These are phyloP conservation scores for Elegia similella DNA, from an alignment of 2,888 invertebrate species.

Conservation along the genomic window DNA sequence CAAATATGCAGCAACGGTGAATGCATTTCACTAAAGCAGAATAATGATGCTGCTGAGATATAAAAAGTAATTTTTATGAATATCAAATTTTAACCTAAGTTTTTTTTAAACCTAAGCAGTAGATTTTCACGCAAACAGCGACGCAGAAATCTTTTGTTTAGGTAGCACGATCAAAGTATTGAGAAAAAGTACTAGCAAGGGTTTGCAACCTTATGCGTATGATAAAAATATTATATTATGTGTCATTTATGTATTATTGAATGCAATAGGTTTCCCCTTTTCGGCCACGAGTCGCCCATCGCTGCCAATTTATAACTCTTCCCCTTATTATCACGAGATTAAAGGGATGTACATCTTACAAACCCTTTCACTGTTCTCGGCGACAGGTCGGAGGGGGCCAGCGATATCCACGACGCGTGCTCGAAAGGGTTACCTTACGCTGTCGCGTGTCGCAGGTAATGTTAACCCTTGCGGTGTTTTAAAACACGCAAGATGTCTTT, in stretches of 20 bases:
- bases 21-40: too few relatives aligned
- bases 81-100: too few relatives aligned
- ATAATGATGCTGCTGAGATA: too few relatives aligned
- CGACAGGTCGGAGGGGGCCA: background rate
- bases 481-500: constrained; percentile 13
- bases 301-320: constrained; percentile 1
- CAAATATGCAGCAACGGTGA: too few relatives aligned
- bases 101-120: too few relatives aligned
- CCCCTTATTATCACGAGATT: constrained; percentile 9
- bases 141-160: too few relatives aligned
- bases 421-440: constrained; percentile 2
- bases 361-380: background rate
- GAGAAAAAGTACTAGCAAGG: too few relatives aligned
- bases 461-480: constrained; percentile 3
- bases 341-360: constrained; percentile 11
- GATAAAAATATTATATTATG: too few relatives aligned
- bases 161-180: too few relatives aligned
- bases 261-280: background rate
- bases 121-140: too few relatives aligned
- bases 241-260: background rate
- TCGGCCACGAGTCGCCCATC: background rate
- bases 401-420: background rate
- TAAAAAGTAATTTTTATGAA: too few relatives aligned
- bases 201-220: too few relatives aligned
- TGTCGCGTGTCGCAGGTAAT: constrained; percentile 2